Percentiles rank a stretch among this genome's conserved stretches.
These are phyloP conservation scores for Zeus faber DNA, from an alignment of 2,113 vertebrate species.

Conservation along the genomic window DNA sequence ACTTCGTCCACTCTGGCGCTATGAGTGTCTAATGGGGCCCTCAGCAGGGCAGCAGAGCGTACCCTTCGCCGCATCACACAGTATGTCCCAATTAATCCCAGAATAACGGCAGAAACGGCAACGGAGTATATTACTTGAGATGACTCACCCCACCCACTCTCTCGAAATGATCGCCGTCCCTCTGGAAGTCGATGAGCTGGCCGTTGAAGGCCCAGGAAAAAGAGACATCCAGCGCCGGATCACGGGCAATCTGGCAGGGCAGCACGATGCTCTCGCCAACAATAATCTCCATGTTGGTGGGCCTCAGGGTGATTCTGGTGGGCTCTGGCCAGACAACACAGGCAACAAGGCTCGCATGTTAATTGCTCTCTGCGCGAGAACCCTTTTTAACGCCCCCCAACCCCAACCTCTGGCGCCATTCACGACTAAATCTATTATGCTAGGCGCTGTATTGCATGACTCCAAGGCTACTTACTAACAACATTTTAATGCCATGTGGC, in stretches of 20 bases:
- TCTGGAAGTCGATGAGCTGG: conserved; percentile 82
- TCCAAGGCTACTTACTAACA: conserved; percentile 27
- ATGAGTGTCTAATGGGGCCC: conserved; percentile 28
- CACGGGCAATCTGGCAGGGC: conserved; percentile 89
- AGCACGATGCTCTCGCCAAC: conserved; percentile 92
- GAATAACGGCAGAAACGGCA: conserved; percentile 39
- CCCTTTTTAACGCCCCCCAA: conserved; percentile 29
- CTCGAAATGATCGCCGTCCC: conserved; percentile 86
- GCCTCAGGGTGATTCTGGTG: conserved; percentile 86
- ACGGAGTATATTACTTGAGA: conserved; percentile 44
- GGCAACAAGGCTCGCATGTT: conserved; percentile 44
- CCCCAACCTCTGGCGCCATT: conserved; percentile 13
- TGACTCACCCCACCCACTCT: conserved; percentile 92
- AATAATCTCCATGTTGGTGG: conserved; percentile 90
- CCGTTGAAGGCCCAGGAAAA: conserved; percentile 96
- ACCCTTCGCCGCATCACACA: too few relatives aligned
- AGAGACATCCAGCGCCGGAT: conserved; percentile 84
- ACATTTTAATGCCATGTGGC: conserved; percentile 47
- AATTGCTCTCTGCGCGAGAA: conserved; percentile 37
- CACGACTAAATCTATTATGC: conserved; percentile 13
- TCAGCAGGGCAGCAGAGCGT: conserved; percentile 31
- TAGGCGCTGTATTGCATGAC: conserved; percentile 1
- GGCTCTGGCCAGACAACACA: conserved; percentile 80
- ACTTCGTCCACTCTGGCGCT: conserved; percentile 20
- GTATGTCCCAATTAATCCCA: conserved; percentile 52